Conservation (phyloP, 1,140 invertebrate genomes). For the Eupristina koningsbergeri region DNA sequence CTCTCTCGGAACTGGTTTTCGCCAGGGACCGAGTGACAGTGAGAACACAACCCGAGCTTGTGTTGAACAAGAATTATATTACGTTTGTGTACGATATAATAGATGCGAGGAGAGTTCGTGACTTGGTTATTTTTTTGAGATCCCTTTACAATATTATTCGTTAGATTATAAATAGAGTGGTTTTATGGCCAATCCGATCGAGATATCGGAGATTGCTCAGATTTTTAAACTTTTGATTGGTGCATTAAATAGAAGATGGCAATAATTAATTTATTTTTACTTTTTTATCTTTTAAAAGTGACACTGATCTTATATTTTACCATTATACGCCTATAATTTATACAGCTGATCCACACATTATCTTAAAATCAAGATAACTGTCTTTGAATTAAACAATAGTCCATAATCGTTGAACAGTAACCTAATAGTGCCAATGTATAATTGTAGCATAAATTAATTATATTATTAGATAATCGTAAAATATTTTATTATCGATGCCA, state of each 20-base stretch:
- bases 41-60: background rate
- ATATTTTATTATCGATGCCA: too few species aligned
- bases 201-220: background rate
- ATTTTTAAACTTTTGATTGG: background rate
- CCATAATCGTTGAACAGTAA: too few species aligned
- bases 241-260: background rate
- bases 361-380: background rate
- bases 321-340: background rate
- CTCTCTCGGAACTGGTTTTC: slow-evolving; percentile 35
- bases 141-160: background rate
- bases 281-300: too few species aligned
- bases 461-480: too few species aligned
- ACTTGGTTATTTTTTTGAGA: background rate
- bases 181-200: background rate
- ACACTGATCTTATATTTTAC: too few species aligned
- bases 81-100: background rate
- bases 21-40: slow-evolving; percentile 1
- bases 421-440: background rate
- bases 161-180: background rate
- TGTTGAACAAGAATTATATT: background rate
- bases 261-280: background rate
- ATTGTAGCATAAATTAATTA: background rate
- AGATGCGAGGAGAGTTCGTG: background rate
- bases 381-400: background rate
- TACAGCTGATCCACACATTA: background rate